Conservation (phyloP, 2,888 invertebrate species). For the Creontiades dilutus region DNA sequence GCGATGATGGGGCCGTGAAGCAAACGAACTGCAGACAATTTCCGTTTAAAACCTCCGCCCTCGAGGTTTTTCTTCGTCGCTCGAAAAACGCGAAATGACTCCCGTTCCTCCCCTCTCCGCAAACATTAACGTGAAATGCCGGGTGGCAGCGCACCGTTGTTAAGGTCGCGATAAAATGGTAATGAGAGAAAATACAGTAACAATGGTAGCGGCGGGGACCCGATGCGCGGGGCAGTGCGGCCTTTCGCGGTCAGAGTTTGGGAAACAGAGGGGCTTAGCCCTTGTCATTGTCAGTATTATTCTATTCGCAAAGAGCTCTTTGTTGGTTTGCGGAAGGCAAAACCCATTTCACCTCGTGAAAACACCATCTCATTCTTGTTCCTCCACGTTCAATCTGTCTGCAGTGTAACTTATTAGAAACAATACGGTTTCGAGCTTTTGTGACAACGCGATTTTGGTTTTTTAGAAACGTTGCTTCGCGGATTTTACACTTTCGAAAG, state of each 20-base stretch:
- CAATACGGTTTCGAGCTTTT: too few relatives aligned
- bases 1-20: background rate
- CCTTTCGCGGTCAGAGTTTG: background rate
- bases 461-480: too few relatives aligned
- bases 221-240: background rate
- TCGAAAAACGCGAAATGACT: conserved; percentile 19
- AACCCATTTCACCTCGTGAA: conserved; percentile 19
- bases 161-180: conserved; percentile 16
- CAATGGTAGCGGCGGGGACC: background rate
- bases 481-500: too few relatives aligned
- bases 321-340: conserved; percentile 25
- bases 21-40: conserved; percentile 35
- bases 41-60: background rate
- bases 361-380: background rate
- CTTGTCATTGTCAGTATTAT: conserved; percentile 9
- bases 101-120: background rate
- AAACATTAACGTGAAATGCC: conserved; percentile 4
- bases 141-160: background rate
- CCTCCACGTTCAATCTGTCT: background rate
- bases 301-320: background rate
- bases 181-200: conserved; percentile 22
- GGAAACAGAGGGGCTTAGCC: conserved; percentile 6
- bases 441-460: too few relatives aligned
- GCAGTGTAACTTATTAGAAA: background rate
- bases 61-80: background rate